Evolutionary conservation across 2,113 vertebrate genomes (phyloP).

Genomic region (Synodontis membranacea): DNA sequence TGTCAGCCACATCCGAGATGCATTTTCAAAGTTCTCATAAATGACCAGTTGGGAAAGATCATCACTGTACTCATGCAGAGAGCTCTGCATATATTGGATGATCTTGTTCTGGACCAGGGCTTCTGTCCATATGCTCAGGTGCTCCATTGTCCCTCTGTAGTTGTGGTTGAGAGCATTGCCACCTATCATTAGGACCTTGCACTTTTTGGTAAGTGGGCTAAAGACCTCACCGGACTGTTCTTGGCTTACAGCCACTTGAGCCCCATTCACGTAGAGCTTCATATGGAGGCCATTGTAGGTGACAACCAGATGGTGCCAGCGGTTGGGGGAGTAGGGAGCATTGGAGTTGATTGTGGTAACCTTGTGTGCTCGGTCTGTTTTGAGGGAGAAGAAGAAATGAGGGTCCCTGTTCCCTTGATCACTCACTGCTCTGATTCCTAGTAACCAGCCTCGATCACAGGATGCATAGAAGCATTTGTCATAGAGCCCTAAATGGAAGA

Average conservation of each 20-base stretch:
- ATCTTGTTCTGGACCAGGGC: slow-evolving; percentile 87
- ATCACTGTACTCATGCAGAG: slow-evolving; percentile 63
- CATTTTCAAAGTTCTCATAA: slow-evolving; percentile 88
- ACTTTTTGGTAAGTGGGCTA: slow-evolving; percentile 90
- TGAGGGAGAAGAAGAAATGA: slow-evolving; percentile 96
- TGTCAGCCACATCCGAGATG: slow-evolving; percentile 85
- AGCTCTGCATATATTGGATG: slow-evolving; percentile 81
- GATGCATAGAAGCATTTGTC: slow-evolving; percentile 98
- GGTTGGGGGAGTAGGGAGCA: slow-evolving; percentile 85
- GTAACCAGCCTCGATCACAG: slow-evolving; percentile 93
- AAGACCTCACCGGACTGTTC: slow-evolving; percentile 93
- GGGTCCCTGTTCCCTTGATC: slow-evolving; percentile 92
- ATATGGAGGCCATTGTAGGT: slow-evolving; percentile 89
- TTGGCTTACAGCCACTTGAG: slow-evolving; percentile 88
- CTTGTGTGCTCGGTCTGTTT: slow-evolving; percentile 95
- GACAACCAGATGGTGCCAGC: slow-evolving; percentile 88
- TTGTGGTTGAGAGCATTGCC: slow-evolving; percentile 91
- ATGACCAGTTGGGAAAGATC: slow-evolving; percentile 88
- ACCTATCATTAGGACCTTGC: slow-evolving; percentile 94
- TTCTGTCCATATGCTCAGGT: slow-evolving; percentile 87
- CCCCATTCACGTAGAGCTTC: slow-evolving; percentile 91
- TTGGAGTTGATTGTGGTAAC: slow-evolving; percentile 88
- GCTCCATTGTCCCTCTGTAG: slow-evolving; percentile 87
- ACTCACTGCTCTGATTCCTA: slow-evolving; percentile 90
- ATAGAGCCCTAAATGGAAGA: slow-evolving; percentile 85